These are phyloP conservation scores for Amphipyra tragopoginis DNA, from an alignment of 2,888 invertebrate species.

Conservation along the genomic window DNA sequence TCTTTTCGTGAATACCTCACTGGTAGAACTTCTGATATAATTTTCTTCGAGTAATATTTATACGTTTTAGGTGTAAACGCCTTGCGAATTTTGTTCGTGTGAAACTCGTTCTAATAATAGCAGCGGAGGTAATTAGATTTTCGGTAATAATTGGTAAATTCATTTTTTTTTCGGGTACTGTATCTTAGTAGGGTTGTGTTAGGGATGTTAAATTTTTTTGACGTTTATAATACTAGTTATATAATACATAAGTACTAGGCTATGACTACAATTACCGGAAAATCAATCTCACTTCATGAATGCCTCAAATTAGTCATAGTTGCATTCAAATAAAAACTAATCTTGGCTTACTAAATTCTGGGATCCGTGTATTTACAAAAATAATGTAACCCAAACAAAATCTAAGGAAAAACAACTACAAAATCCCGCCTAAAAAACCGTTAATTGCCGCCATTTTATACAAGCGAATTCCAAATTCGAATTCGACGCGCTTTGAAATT, in stretches of 20 bases:
- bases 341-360: too few relatives aligned
- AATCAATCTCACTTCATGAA: background rate
- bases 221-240: too few relatives aligned
- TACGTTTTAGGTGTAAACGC: constrained; percentile 82
- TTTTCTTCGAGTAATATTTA: constrained; percentile 85
- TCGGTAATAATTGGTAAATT: constrained; percentile 29
- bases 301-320: background rate
- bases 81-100: constrained; percentile 57
- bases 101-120: constrained; percentile 63
- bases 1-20: constrained; percentile 89
- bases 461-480: constrained; percentile 68
- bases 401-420: constrained; percentile 11
- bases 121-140: constrained; percentile 59
- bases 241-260: too few relatives aligned
- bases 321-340: too few relatives aligned
- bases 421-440: constrained; percentile 43
- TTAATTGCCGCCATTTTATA: constrained; percentile 59
- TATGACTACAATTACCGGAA: background rate
- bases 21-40: constrained; percentile 86
- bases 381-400: constrained; percentile 1
- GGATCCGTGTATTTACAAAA: background rate
- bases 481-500: constrained; percentile 71
- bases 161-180: constrained; percentile 4
- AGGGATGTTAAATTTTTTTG: background rate
- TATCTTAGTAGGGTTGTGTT: background rate